Evolutionary conservation across 30 jellyfish, hydroid and myxozoan species (phyloP).

Genomic region (Hydra vulgaris): DNA sequence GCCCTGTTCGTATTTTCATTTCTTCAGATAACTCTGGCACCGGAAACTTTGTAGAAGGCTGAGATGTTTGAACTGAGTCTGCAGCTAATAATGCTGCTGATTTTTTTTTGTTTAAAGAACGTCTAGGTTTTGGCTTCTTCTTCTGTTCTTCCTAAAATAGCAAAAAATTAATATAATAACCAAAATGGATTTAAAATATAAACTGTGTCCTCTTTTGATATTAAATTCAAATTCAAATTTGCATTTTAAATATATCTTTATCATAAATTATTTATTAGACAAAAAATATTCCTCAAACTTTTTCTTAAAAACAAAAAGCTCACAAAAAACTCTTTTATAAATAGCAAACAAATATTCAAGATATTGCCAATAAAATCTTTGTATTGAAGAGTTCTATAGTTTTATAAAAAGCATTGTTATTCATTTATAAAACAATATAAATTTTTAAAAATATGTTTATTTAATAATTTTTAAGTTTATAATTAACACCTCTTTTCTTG

Average conservation of each 20-base stretch:
- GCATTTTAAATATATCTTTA: no score
- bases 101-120: constrained; percentile 16
- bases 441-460: neutral
- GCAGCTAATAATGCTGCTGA: neutral
- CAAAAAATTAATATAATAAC: no score
- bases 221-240: no score
- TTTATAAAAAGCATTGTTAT: no score
- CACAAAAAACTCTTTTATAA: no score
- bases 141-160: constrained; percentile 28
- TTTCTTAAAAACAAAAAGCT: no score
- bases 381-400: no score
- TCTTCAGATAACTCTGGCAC: constrained; percentile 34
- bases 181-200: neutral
- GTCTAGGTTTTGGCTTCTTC: constrained; percentile 25
- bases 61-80: neutral
- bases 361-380: no score
- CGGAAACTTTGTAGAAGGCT: constrained; percentile 32
- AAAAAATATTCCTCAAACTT: no score
- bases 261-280: no score
- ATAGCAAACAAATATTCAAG: no score
- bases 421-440: neutral
- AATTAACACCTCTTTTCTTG: constrained; percentile 28
- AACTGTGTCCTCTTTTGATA: no score
- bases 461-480: neutral
- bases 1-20: constrained; percentile 18